Percentiles rank a stretch among this genome's conserved stretches.
phyloP scores from a whole-genome alignment of 2,797 vertebrate species.

The Acipenser transmontanus region DNA sequence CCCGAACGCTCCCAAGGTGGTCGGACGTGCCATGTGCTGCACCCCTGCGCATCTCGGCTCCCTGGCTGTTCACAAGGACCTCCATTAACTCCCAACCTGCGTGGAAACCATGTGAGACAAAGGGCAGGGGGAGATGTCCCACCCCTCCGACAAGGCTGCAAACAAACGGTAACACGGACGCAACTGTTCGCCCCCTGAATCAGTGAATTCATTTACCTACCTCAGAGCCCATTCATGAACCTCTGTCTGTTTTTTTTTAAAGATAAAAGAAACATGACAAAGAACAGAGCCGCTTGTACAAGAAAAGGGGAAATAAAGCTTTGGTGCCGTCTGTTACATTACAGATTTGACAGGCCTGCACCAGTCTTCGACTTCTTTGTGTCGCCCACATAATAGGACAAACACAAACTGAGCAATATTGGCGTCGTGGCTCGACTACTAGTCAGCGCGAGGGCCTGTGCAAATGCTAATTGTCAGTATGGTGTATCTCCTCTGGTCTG shows the following conservation, averaged over 20 bases:
- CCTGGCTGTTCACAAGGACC: slow-evolving; percentile 66
- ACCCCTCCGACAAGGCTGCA: slow-evolving; percentile 70
- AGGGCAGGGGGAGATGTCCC: slow-evolving; percentile 57
- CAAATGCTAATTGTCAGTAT: slow-evolving; percentile 93
- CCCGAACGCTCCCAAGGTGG: slow-evolving; percentile 29
- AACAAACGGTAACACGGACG: slow-evolving; percentile 83
- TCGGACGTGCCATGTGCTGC: slow-evolving; percentile 30
- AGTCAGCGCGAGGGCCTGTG: slow-evolving; percentile 79
- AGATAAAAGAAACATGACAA: slow-evolving; percentile 48
- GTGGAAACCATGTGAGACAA: slow-evolving; percentile 72
- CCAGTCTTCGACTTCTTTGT: slow-evolving; percentile 86
- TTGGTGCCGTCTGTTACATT: slow-evolving; percentile 73
- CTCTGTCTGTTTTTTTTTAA: slow-evolving; percentile 29
- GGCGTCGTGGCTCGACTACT: slow-evolving; percentile 67
- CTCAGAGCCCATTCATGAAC: slow-evolving; percentile 73
- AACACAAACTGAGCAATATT: slow-evolving; percentile 86
- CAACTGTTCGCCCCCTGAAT: slow-evolving; percentile 71
- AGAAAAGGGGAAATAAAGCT: slow-evolving; percentile 75
- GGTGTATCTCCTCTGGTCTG: slow-evolving; percentile 71
- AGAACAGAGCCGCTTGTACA: slow-evolving; percentile 59
- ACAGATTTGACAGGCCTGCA: slow-evolving; percentile 89
- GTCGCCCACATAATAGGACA: slow-evolving; percentile 82
- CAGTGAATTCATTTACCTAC: slow-evolving; percentile 88
- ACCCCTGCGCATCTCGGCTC: slow-evolving; percentile 49
- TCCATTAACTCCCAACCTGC: slow-evolving; percentile 75